phyloP scores from a whole-genome alignment of 2,888 invertebrate species.

The Campaea margaritaria region DNA sequence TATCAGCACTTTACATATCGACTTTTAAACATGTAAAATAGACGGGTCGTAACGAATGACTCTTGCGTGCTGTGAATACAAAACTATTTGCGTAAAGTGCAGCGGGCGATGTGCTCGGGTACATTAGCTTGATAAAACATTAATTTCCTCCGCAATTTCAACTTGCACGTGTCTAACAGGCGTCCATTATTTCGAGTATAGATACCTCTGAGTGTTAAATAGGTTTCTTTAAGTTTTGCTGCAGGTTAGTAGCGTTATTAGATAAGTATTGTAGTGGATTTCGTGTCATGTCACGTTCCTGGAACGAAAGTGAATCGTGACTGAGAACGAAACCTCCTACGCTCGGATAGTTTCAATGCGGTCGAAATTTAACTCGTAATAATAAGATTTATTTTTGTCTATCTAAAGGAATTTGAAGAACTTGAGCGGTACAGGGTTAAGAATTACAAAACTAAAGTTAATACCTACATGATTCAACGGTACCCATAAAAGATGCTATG shows the following conservation, averaged over 20 bases:
- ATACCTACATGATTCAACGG: too few relatives aligned
- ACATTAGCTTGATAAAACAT: conserved; percentile 53
- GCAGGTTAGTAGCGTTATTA: conserved; percentile 52
- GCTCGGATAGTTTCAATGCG: conserved; percentile 55
- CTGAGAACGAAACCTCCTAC: conserved; percentile 55
- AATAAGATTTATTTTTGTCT: too few relatives aligned
- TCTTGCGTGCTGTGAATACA: conserved; percentile 59
- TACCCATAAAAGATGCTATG: not conserved
- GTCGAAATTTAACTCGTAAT: conserved; percentile 49
- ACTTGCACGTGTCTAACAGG: conserved; percentile 35
- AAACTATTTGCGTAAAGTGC: conserved; percentile 46
- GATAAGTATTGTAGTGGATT: conserved; percentile 70
- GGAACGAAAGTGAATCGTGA: conserved; percentile 68
- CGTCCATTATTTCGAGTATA: conserved; percentile 27
- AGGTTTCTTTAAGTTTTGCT: conserved; percentile 39
- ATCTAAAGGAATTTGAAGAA: too few relatives aligned
- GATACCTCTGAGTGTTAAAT: conserved; percentile 26
- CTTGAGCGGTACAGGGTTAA: too few relatives aligned
- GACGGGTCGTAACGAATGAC: conserved; percentile 57
- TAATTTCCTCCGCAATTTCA: conserved; percentile 50
- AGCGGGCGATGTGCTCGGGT: conserved; percentile 37
- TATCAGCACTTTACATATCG: conserved; percentile 44
- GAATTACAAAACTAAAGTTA: not conserved
- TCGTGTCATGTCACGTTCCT: conserved; percentile 64
- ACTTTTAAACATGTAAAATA: conserved; percentile 55